Evolutionary conservation across 2,113 vertebrate species (phyloP).

Genomic region (Ornithorhynchus anatinus): DNA sequence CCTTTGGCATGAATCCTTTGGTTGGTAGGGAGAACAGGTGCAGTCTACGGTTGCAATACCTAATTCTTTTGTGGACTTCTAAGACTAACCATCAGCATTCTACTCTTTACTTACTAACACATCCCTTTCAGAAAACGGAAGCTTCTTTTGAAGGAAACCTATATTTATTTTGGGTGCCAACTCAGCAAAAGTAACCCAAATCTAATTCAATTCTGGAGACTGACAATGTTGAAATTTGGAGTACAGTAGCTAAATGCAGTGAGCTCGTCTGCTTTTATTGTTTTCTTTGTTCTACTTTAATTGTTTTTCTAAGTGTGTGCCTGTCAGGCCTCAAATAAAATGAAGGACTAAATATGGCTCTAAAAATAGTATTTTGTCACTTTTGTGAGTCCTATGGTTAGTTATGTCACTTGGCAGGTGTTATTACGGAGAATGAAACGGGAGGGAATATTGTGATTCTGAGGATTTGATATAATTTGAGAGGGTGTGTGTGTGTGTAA

Average conservation of each 20-base stretch:
- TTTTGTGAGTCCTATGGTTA: not conserved
- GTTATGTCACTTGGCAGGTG: not conserved
- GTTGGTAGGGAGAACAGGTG: no score
- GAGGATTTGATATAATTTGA: no score
- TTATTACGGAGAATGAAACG: slow-evolving; percentile 2
- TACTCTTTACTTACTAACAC: slow-evolving; percentile 9
- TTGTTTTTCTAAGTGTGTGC: slow-evolving; percentile 37
- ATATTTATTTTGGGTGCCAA: slow-evolving; percentile 31
- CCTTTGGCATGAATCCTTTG: no score
- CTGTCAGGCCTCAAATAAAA: slow-evolving; percentile 32
- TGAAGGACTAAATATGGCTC: slow-evolving; percentile 20
- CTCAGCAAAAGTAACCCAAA: slow-evolving; percentile 9
- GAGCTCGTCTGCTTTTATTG: slow-evolving; percentile 29
- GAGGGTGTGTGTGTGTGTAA: no score
- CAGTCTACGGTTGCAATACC: no score
- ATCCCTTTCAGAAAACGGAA: slow-evolving; percentile 14
- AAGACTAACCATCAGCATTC: slow-evolving; percentile 1
- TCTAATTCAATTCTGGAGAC: slow-evolving; percentile 19
- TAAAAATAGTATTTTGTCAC: slow-evolving; percentile 13
- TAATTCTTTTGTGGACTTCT: slow-evolving; percentile 8
- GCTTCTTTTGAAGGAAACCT: slow-evolving; percentile 14
- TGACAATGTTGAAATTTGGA: slow-evolving; percentile 6
- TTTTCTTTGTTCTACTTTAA: slow-evolving; percentile 40
- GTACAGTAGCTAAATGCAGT: slow-evolving; percentile 4
- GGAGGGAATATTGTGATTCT: not conserved